These are phyloP conservation scores for Thamnaconus septentrionalis DNA, from an alignment of 2,113 vertebrate species.

Conservation along the genomic window DNA sequence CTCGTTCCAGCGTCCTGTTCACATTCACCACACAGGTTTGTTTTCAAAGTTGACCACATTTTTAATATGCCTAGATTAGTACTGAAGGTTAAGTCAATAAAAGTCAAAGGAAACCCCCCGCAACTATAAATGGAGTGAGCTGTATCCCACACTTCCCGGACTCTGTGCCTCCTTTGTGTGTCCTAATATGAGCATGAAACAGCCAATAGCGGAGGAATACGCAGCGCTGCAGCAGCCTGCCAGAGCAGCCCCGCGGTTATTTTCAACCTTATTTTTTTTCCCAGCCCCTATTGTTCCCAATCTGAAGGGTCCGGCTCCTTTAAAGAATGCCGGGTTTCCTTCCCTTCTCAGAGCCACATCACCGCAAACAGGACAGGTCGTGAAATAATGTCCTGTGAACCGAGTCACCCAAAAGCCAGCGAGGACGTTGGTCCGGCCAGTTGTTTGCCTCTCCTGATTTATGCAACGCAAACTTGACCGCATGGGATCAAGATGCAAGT, in stretches of 20 bases:
- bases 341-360: conserved; percentile 47
- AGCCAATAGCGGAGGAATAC: conserved; percentile 14
- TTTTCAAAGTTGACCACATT: too few species aligned
- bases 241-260: conserved; percentile 47
- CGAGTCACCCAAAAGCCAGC: conserved; percentile 19
- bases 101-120: not conserved
- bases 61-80: not conserved
- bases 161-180: conserved; percentile 9
- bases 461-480: too few species aligned
- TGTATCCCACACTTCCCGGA: conserved; percentile 1
- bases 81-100: not conserved
- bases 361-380: conserved; percentile 52
- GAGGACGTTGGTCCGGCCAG: not conserved
- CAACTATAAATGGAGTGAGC: not conserved
- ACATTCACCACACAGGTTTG: too few species aligned
- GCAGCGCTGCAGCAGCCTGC: conserved; percentile 28
- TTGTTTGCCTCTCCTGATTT: too few species aligned
- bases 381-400: conserved; percentile 52
- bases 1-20: too few species aligned
- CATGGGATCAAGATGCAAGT: too few species aligned
- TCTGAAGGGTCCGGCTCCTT: conserved; percentile 55
- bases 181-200: conserved; percentile 52
- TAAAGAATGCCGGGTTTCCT: conserved; percentile 73
- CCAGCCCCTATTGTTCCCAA: conserved; percentile 62
- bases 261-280: conserved; percentile 70